Evolutionary conservation across 2,113 vertebrate species (phyloP).

Genomic region (Pachycephala philippinensis): DNA sequence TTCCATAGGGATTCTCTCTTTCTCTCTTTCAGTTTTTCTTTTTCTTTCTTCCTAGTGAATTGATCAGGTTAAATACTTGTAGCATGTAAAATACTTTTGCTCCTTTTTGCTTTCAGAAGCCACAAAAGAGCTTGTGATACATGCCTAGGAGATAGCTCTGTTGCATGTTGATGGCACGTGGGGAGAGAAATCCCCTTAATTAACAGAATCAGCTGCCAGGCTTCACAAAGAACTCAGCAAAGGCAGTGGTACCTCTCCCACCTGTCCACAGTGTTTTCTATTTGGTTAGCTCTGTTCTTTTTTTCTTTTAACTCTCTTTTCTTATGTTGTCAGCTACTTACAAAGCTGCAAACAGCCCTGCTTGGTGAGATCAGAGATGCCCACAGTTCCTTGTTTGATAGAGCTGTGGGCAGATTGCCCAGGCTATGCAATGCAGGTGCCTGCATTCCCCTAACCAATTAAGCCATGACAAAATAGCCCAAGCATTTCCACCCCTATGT

Average conservation of each 20-base stretch:
- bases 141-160: neutral
- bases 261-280: neutral
- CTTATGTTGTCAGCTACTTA: neutral
- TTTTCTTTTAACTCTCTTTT: neutral
- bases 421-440: slow-evolving; percentile 41
- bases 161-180: neutral
- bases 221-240: neutral
- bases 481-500: neutral
- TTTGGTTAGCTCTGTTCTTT: neutral
- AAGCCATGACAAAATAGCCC: slow-evolving; percentile 48
- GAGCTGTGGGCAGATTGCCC: slow-evolving; percentile 42
- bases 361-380: neutral
- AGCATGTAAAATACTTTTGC: neutral
- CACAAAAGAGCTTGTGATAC: neutral
- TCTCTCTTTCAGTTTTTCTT: neutral
- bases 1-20: neutral
- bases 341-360: neutral
- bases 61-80: neutral
- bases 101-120: neutral
- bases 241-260: neutral
- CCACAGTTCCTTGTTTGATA: neutral
- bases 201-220: neutral
- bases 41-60: neutral
- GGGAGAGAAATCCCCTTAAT: neutral
- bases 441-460: slow-evolving; percentile 42